Percentiles rank a stretch among this genome's conserved stretches.
phyloP scores from a whole-genome alignment of 2,113 vertebrate genomes.

The Perca flavescens region DNA sequence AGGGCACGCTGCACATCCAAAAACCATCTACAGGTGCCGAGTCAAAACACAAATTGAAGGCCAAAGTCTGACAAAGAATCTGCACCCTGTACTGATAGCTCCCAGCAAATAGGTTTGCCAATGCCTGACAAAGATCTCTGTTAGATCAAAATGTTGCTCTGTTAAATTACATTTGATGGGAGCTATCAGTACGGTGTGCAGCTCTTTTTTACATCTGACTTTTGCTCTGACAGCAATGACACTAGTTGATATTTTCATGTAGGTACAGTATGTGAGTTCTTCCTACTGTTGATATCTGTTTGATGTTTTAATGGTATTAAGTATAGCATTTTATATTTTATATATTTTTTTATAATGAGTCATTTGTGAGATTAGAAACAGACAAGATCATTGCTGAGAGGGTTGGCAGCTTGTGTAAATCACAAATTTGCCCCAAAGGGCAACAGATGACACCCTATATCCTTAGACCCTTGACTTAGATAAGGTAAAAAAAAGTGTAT shows the following conservation, averaged over 20 bases:
- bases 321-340: not conserved
- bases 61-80: not conserved
- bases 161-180: conserved; percentile 2
- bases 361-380: not conserved
- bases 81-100: not conserved
- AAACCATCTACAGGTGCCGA: not conserved
- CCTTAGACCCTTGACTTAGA: not conserved
- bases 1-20: not conserved
- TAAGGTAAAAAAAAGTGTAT: not conserved
- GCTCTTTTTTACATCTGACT: not conserved
- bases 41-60: not conserved
- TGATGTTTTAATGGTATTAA: not conserved
- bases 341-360: not conserved
- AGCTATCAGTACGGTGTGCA: not conserved
- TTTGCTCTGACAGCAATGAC: not conserved
- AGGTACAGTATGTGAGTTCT: not conserved
- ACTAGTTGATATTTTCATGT: not conserved
- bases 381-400: not conserved
- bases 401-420: not conserved
- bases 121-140: not conserved
- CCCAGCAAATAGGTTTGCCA: conserved; percentile 3
- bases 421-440: not conserved
- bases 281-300: not conserved
- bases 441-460: not conserved
- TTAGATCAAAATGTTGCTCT: not conserved